Evolutionary conservation across 1,140 invertebrate genomes (phyloP).

Genomic region (Atta texana): DNA sequence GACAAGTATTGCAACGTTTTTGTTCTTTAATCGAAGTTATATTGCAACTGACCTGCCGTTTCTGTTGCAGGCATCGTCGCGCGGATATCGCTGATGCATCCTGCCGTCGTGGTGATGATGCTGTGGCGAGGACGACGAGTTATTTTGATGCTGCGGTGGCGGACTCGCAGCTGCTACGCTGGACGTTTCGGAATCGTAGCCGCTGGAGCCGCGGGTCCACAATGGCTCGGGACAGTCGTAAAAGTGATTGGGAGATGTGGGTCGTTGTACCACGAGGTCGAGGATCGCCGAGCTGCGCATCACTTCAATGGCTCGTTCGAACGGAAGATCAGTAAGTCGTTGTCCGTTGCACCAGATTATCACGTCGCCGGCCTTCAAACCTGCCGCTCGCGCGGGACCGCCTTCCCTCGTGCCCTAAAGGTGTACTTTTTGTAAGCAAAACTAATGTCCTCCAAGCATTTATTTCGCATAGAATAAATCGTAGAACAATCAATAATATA

Average conservation of each 20-base stretch:
- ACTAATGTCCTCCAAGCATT: background rate
- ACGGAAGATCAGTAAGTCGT: constrained; percentile 83
- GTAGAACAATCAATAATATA: too few species aligned
- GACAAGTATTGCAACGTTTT: too few species aligned
- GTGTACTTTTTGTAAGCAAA: background rate
- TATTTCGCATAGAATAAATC: background rate
- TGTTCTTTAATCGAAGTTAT: background rate
- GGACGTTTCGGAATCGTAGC: too few species aligned
- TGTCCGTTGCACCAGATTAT: constrained; percentile 95
- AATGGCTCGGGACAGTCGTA: constrained; percentile 83
- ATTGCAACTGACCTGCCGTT: constrained; percentile 77
- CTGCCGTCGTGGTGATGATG: constrained; percentile 71
- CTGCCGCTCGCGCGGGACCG: constrained; percentile 94
- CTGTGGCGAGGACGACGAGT: constrained; percentile 78
- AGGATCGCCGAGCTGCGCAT: constrained; percentile 83
- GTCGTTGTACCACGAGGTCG: constrained; percentile 83
- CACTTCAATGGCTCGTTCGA: constrained; percentile 84
- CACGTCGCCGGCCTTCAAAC: constrained; percentile 96
- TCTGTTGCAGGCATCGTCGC: constrained; percentile 75
- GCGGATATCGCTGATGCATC: constrained; percentile 71
- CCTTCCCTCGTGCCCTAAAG: constrained; percentile 95
- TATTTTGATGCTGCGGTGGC: constrained; percentile 76
- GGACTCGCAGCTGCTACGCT: too few species aligned
- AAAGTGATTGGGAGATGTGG: constrained; percentile 78
- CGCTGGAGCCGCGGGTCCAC: constrained; percentile 81